Percentiles rank a stretch among this genome's conserved stretches.
These are phyloP conservation scores for Ectemnius continuus DNA, from an alignment of 2,888 invertebrate genomes.

Conservation along the genomic window DNA sequence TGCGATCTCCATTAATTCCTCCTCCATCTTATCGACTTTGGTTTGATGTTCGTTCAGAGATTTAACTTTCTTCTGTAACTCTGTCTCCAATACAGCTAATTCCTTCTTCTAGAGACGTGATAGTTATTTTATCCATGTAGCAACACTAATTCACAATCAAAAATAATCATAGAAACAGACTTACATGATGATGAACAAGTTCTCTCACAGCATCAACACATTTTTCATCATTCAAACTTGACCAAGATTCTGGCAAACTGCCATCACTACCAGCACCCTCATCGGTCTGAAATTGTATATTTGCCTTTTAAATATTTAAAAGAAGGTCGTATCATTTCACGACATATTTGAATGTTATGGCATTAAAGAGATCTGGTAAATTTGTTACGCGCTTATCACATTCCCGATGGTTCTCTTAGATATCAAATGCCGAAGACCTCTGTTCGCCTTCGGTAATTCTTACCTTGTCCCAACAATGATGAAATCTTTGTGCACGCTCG, in stretches of 20 bases:
- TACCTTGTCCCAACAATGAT: conserved; percentile 72
- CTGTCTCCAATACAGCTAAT: conserved; percentile 84
- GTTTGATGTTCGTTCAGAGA: conserved; percentile 82
- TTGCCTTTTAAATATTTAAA: not conserved
- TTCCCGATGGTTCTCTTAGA: too few relatives aligned
- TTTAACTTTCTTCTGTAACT: conserved; percentile 83
- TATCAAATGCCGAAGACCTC: too few relatives aligned
- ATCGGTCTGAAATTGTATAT: conserved; percentile 74
- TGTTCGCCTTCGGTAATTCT: conserved; percentile 50
- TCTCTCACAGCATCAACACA: conserved; percentile 84
- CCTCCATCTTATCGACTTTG: conserved; percentile 85
- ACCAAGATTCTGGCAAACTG: conserved; percentile 75
- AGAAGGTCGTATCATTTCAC: too few relatives aligned
- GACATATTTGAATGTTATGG: too few relatives aligned
- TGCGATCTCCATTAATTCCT: conserved; percentile 83
- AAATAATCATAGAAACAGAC: conserved; percentile 64
- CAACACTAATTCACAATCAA: conserved; percentile 6
- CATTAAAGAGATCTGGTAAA: too few relatives aligned
- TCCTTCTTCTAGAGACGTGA: conserved; percentile 83
- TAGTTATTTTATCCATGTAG: not conserved
- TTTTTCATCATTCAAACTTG: conserved; percentile 80
- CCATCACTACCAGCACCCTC: conserved; percentile 71
- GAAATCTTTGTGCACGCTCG: conserved; percentile 68
- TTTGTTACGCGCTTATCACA: too few relatives aligned
- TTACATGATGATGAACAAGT: conserved; percentile 86